Evolutionary conservation across 2,113 vertebrate species (phyloP), one percentile per base, ranked within the genome.

Genomic region (Oreochromis niloticus): DNA sequence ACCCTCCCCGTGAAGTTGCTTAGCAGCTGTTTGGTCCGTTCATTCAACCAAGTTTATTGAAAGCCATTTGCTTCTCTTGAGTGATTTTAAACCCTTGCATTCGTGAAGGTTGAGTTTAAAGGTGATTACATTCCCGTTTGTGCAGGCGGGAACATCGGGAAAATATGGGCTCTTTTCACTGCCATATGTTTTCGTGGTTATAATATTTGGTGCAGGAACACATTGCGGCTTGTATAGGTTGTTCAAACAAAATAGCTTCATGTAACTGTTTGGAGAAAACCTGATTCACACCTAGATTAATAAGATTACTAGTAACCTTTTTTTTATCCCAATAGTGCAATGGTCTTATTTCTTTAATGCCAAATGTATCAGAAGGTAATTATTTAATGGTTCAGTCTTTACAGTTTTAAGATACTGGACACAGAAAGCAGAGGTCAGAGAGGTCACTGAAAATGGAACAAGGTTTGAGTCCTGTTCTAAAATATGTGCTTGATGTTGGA

Each of bases 141-240:
- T 57, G 55, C 12, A 57, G 55, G 55, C 24, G 46, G 48, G 36
- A 86, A 87, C 87, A 88, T 90, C 30, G 66, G 84, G 55, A 56
- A 14, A 68, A 27, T 54, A 46, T 16, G 59, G 27, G 68, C 48
- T 39, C 39, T 79, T 83, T 81, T 68, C 27, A 41, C 7, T 13
- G 81, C 87, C 89, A 91, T 83, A 80, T 88, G 88, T 66, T 85
- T 46, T 27, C 32, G 61, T 83, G 59, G 22, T 83, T 43, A 19
- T 39, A 16, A 57, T 57, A 57, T 57, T 27, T 81, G 71, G 22
- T 2, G 9, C 34, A 73, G 32, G 22, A 88, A 59, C 54, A 34
- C 34, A 54, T 11, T 27, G 34, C 4, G 9, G 32, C 56, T 63
- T 79, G 79, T 36, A 52, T 85, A 57, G 43, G 11, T 82, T 34